Conservation (phyloP, 2,113 vertebrate species). For the Actinemys pallida region DNA sequence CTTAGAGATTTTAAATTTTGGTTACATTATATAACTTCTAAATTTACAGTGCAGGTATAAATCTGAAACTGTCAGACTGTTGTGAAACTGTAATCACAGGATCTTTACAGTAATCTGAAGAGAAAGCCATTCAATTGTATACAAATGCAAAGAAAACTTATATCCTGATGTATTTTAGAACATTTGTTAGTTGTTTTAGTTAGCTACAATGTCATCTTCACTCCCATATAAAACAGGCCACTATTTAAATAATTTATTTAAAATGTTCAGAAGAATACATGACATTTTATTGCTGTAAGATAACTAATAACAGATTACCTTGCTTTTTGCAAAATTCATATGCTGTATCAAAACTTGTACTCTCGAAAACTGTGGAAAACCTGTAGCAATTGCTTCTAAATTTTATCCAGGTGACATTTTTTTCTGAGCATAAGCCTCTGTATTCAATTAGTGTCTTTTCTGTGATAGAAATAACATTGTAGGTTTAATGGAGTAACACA, state of each 20-base stretch:
- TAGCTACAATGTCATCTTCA: background rate
- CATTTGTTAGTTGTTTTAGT: background rate
- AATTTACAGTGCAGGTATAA: background rate
- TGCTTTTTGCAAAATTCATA: slow-evolving; percentile 88
- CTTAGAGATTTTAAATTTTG: background rate
- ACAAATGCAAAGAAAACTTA: background rate
- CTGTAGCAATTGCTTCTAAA: slow-evolving; percentile 91
- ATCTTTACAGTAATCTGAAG: background rate
- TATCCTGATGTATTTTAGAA: background rate
- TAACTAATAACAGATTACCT: slow-evolving; percentile 80
- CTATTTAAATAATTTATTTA: background rate
- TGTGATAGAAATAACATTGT: slow-evolving; percentile 71
- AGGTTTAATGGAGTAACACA: slow-evolving; percentile 57
- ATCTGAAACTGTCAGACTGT: background rate
- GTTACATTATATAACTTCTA: background rate
- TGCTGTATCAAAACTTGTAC: slow-evolving; percentile 85
- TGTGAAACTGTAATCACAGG: background rate
- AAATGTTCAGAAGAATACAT: slow-evolving; percentile 17
- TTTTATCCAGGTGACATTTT: slow-evolving; percentile 86
- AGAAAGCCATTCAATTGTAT: background rate
- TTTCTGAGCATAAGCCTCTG: slow-evolving; percentile 84
- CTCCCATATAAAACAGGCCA: background rate
- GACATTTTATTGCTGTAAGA: slow-evolving; percentile 32
- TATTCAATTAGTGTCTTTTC: slow-evolving; percentile 78
- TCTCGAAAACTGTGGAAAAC: slow-evolving; percentile 88